Conservation (phyloP, 1,140 invertebrate genomes). For the Drosophila tsacasi region DNA sequence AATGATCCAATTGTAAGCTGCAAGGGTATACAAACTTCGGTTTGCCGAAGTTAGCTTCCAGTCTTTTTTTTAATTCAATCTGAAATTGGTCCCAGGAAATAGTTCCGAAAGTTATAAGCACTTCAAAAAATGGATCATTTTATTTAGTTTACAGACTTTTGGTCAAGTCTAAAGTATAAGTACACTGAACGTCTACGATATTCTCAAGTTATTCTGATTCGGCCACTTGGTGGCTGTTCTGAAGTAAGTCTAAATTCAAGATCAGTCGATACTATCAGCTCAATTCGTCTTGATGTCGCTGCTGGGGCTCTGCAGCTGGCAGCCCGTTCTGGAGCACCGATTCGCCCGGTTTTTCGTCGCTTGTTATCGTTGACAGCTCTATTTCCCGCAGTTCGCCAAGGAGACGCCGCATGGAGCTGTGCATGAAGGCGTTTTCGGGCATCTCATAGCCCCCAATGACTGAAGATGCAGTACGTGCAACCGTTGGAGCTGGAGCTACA, state of each 20-base stretch:
- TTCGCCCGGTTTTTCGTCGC: conserved; percentile 64
- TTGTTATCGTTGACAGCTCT: conserved; percentile 72
- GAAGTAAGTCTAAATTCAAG: conserved; percentile 30
- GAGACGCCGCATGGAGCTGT: conserved; percentile 64
- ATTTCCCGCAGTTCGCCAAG: conserved; percentile 70
- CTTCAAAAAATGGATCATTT: conserved; percentile 18
- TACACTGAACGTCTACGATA: conserved; percentile 13
- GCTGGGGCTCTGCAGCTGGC: conserved; percentile 70
- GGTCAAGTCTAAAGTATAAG: conserved; percentile 31
- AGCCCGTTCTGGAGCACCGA: conserved; percentile 62
- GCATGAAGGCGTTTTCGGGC: conserved; percentile 78
- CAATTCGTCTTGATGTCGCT: conserved; percentile 39
- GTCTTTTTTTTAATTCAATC: no score
- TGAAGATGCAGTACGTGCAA: not conserved
- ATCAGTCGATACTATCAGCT: conserved; percentile 65
- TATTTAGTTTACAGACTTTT: conserved; percentile 33
- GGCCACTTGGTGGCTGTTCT: conserved; percentile 43
- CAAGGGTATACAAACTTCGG: no score
- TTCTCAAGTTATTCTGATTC: conserved; percentile 4
- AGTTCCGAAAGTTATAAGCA: conserved; percentile 4
- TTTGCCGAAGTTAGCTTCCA: no score
- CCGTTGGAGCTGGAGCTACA: not conserved
- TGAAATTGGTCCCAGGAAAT: no score
- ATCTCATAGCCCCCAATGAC: conserved; percentile 53
- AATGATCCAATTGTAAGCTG: no score